Conservation (phyloP, 2,888 invertebrate genomes). For the Anagyrus pseudococci region DNA sequence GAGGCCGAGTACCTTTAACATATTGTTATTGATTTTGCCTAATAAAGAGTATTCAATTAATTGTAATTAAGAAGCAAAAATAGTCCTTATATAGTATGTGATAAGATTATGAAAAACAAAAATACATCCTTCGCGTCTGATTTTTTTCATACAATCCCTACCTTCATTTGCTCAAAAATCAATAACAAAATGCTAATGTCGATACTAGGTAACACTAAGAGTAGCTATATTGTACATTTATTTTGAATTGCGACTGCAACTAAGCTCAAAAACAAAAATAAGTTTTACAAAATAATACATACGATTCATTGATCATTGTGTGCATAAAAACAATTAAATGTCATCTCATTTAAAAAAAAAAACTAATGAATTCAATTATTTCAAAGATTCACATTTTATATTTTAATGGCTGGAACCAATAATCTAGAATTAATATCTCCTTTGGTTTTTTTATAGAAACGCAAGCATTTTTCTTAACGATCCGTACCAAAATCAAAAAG, state of each 20-base stretch:
- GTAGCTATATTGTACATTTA: conserved; percentile 28
- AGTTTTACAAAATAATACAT: conserved; percentile 11
- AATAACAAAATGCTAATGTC: conserved; percentile 34
- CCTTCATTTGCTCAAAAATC: conserved; percentile 20
- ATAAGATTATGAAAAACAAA: conserved; percentile 27
- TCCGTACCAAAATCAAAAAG: no score
- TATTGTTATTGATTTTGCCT: conserved; percentile 37
- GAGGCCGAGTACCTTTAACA: conserved; percentile 35
- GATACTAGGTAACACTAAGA: conserved; percentile 31
- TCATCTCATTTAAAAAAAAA: conserved; percentile 15
- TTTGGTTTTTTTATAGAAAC: conserved; percentile 14
- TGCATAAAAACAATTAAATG: conserved; percentile 16
- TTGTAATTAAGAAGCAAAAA: conserved; percentile 19
- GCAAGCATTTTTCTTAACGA: conserved; percentile 15
- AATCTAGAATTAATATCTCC: conserved; percentile 14
- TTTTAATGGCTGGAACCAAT: conserved; percentile 27
- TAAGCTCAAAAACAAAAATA: conserved; percentile 27
- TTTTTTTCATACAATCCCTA: conserved; percentile 11
- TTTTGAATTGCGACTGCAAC: conserved; percentile 32
- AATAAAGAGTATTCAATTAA: conserved; percentile 17
- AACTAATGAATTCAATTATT: conserved; percentile 16
- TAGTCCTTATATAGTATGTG: conserved; percentile 21
- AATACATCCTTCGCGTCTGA: conserved; percentile 24
- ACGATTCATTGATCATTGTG: conserved; percentile 22
- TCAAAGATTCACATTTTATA: conserved; percentile 12